Evolutionary conservation across 2,888 invertebrate genomes (phyloP).

Genomic region (Caenorhabditis parvicauda): DNA sequence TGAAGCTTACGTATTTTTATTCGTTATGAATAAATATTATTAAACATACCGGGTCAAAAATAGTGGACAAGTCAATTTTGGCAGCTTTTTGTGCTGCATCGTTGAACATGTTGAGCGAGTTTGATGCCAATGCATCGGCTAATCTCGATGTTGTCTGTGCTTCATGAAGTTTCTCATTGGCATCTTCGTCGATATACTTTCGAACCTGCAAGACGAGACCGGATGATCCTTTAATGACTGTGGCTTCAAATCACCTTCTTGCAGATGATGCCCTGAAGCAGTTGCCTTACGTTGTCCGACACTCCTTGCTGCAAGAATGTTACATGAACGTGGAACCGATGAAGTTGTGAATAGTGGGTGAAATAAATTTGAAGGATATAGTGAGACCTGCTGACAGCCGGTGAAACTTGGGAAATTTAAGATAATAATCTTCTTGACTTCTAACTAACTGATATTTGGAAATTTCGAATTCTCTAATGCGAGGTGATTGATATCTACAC

Average conservation of each 20-base stretch:
- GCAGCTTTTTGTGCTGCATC: slow-evolving; percentile 17
- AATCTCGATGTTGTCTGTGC: slow-evolving; percentile 40
- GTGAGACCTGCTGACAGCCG: no score
- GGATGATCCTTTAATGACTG: background rate
- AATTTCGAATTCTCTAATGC: no score
- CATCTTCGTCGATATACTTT: slow-evolving; percentile 48
- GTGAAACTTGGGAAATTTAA: no score
- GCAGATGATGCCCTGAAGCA: slow-evolving; percentile 45
- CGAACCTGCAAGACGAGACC: slow-evolving; percentile 6
- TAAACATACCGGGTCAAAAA: slow-evolving; percentile 18
- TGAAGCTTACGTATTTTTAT: no score
- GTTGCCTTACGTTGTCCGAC: slow-evolving; percentile 45
- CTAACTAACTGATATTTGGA: no score
- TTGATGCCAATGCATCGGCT: slow-evolving; percentile 35
- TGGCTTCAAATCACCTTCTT: slow-evolving; percentile 23
- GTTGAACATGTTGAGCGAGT: slow-evolving; percentile 28
- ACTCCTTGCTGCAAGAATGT: slow-evolving; percentile 39
- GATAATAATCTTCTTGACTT: no score
- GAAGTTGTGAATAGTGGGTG: background rate
- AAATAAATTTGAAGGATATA: no score
- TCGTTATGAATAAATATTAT: no score
- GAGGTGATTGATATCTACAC: no score
- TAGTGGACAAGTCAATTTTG: slow-evolving; percentile 17
- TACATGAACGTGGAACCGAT: no score
- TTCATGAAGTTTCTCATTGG: slow-evolving; percentile 44